phyloP scores from a whole-genome alignment of 2,797 vertebrate species.

The Alfaro cultratus region DNA sequence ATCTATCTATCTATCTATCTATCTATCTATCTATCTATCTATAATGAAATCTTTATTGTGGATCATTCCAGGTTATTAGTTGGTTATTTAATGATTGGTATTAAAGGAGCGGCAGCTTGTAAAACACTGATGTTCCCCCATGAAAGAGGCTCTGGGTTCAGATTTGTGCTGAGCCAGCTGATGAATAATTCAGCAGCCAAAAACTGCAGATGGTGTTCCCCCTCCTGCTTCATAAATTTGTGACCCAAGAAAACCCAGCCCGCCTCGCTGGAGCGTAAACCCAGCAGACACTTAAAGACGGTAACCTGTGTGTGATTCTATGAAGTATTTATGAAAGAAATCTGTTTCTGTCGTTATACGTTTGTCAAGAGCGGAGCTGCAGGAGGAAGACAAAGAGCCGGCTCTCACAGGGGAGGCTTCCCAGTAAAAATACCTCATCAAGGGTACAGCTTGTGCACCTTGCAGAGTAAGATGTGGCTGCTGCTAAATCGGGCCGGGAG shows the following conservation, averaged over 20 bases:
- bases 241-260: slow-evolving; percentile 34
- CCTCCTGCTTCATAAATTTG: slow-evolving; percentile 35
- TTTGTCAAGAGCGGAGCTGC: slow-evolving; percentile 27
- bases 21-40: not conserved
- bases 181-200: slow-evolving; percentile 77
- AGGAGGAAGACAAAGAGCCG: slow-evolving; percentile 39
- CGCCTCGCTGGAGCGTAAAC: slow-evolving; percentile 23
- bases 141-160: slow-evolving; percentile 42
- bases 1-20: not conserved
- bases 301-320: not conserved
- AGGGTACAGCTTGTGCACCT: slow-evolving; percentile 72
- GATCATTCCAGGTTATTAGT: not conserved
- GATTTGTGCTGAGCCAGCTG: slow-evolving; percentile 71
- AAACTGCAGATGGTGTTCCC: slow-evolving; percentile 52
- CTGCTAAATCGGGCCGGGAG: slow-evolving; percentile 66
- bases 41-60: not conserved
- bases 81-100: slow-evolving; percentile 30
- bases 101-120: slow-evolving; percentile 34
- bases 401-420: slow-evolving; percentile 51
- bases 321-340: slow-evolving; percentile 3
- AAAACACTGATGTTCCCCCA: slow-evolving; percentile 46
- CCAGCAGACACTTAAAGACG: slow-evolving; percentile 3
- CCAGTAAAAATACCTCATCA: slow-evolving; percentile 66
- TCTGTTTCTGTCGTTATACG: slow-evolving; percentile 19
- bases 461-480: slow-evolving; percentile 69